phyloP scores from a whole-genome alignment of 2,113 vertebrate species.

The Callipepla squamata region DNA sequence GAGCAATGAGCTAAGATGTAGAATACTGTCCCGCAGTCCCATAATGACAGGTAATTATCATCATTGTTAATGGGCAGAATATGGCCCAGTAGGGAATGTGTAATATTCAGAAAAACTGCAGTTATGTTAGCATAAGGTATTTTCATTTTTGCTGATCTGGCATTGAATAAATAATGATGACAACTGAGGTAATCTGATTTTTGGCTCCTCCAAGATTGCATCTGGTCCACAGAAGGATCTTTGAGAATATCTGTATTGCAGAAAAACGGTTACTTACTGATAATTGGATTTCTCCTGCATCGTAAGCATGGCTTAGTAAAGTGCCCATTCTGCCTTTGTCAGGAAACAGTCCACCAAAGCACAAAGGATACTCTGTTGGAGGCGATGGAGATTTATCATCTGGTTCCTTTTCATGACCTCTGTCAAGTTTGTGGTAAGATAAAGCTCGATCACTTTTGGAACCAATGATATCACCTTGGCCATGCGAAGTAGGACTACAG shows the following conservation, averaged over 20 bases:
- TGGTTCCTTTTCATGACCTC: slow-evolving; percentile 13
- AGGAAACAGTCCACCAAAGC: background rate
- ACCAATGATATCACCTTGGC: background rate
- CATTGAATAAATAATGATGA: background rate
- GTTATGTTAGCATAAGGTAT: background rate
- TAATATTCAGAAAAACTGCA: slow-evolving; percentile 3
- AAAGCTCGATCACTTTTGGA: background rate
- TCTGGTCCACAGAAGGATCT: background rate
- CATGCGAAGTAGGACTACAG: background rate
- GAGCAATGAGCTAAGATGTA: slow-evolving; percentile 1
- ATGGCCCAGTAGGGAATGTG: background rate
- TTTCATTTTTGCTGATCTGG: slow-evolving; percentile 24
- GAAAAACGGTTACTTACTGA: slow-evolving; percentile 69
- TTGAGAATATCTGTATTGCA: background rate
- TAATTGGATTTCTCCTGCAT: slow-evolving; percentile 35
- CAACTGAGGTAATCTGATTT: background rate
- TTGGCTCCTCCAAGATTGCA: background rate
- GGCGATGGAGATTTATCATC: background rate
- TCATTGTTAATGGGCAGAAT: background rate
- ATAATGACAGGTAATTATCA: slow-evolving; percentile 39
- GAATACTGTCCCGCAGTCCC: background rate
- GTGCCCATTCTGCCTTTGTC: slow-evolving; percentile 5
- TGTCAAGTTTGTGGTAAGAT: slow-evolving; percentile 18
- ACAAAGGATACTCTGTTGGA: background rate
- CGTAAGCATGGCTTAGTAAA: slow-evolving; percentile 8